Evolutionary conservation across 2,797 vertebrate species (phyloP).

Genomic region (Sebastes jordani): DNA sequence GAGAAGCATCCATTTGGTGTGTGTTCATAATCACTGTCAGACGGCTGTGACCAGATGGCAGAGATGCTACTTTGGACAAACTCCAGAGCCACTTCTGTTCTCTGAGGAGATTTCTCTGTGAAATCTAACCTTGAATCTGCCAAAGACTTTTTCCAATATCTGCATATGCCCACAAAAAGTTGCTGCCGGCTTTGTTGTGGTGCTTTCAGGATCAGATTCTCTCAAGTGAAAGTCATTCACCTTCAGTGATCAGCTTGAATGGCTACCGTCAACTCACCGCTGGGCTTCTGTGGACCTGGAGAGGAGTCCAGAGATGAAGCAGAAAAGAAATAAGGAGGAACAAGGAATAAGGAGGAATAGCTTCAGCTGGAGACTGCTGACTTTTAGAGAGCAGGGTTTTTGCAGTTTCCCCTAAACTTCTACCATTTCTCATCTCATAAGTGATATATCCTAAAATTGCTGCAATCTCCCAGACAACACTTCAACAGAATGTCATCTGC

Average conservation of each 20-base stretch:
- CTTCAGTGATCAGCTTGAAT: constrained; percentile 60
- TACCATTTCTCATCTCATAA: constrained; percentile 25
- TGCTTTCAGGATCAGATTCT: constrained; percentile 50
- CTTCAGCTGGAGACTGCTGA: constrained; percentile 13
- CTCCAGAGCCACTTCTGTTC: constrained; percentile 69
- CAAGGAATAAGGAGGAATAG: neutral
- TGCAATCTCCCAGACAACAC: neutral
- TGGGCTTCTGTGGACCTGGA: constrained; percentile 25
- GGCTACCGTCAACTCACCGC: constrained; percentile 35
- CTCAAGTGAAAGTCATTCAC: constrained; percentile 56
- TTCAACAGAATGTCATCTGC: constrained; percentile 19
- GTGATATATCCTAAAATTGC: constrained; percentile 10
- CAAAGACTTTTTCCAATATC: constrained; percentile 43
- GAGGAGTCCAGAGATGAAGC: constrained; percentile 15
- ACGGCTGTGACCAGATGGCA: constrained; percentile 78
- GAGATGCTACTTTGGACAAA: constrained; percentile 67
- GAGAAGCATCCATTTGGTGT: constrained; percentile 57
- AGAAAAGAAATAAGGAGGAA: constrained; percentile 8
- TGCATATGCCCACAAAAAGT: constrained; percentile 45
- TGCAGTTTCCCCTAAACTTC: constrained; percentile 25
- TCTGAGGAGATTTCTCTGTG: constrained; percentile 54
- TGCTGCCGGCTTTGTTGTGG: constrained; percentile 46
- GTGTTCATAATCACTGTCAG: constrained; percentile 65
- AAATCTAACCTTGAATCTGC: constrained; percentile 71
- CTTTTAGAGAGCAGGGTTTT: neutral